These are phyloP conservation scores for Eutolmus rufibarbis DNA, from an alignment of 2,888 invertebrate species.

Conservation along the genomic window DNA sequence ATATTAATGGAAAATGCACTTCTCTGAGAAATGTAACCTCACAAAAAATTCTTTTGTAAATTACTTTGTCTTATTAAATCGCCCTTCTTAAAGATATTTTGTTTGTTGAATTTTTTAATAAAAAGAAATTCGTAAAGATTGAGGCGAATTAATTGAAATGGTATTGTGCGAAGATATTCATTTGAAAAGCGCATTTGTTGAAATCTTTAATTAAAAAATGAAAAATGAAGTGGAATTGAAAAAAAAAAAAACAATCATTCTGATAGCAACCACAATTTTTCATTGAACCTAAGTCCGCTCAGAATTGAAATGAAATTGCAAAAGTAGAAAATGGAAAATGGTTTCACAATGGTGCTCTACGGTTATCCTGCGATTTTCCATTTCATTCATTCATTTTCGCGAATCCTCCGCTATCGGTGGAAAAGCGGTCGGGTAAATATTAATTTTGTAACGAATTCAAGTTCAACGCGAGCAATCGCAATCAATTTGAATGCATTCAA, in stretches of 20 bases:
- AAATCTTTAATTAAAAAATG: not conserved
- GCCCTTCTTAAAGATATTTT: not conserved
- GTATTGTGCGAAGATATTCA: not conserved
- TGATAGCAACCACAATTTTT: not conserved
- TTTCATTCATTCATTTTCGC: not conserved
- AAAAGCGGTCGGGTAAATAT: not conserved
- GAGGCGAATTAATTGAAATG: not conserved
- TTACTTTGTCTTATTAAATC: not conserved
- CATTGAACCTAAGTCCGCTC: not conserved
- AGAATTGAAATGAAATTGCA: not conserved
- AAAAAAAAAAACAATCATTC: not conserved
- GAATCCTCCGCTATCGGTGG: not conserved
- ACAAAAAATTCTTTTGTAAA: not conserved
- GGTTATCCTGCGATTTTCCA: not conserved
- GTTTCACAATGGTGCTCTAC: not conserved
- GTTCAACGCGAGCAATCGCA: not conserved
- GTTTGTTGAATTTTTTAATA: not conserved
- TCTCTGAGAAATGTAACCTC: not conserved
- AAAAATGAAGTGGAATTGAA: not conserved
- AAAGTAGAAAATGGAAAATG: not conserved
- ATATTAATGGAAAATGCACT: not conserved
- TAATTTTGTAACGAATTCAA: not conserved
- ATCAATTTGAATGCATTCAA: not conserved
- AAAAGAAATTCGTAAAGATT: not conserved
- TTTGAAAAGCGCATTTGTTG: not conserved